These are phyloP conservation scores for Dryobates pubescens DNA, from an alignment of 2,797 vertebrate genomes.

Conservation along the genomic window DNA sequence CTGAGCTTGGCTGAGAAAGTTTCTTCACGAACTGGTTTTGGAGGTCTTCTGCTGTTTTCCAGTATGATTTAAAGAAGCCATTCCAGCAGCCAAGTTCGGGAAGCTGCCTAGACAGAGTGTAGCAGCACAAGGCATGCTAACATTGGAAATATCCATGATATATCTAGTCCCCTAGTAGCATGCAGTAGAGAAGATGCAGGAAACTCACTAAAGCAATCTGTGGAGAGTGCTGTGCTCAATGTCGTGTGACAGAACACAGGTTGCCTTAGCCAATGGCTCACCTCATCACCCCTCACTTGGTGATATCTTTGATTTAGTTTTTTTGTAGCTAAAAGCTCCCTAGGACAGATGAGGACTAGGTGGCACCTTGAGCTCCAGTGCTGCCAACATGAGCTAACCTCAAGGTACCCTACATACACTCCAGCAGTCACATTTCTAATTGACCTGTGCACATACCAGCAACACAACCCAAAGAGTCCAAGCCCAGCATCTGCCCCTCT, in stretches of 20 bases:
- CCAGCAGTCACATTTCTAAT: background rate
- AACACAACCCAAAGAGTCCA: rapidly evolving
- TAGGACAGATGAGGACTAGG: background rate
- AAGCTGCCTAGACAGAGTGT: background rate
- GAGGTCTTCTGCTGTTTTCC: background rate
- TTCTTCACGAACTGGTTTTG: background rate
- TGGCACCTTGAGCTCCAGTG: background rate
- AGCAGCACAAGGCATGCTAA: background rate
- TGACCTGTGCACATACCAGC: background rate
- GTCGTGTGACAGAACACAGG: background rate
- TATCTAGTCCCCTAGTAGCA: background rate
- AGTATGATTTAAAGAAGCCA: background rate
- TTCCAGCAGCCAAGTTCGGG: background rate
- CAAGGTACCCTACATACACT: background rate
- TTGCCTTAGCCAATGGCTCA: rapidly evolving
- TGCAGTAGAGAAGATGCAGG: background rate
- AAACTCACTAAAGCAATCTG: background rate
- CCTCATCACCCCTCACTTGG: background rate
- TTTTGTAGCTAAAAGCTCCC: background rate
- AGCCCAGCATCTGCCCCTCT: background rate
- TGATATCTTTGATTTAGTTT: background rate
- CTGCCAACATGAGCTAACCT: rapidly evolving
- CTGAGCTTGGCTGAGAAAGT: background rate
- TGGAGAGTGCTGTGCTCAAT: background rate
- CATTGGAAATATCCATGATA: rapidly evolving